These are phyloP conservation scores for Ptychoptera contaminata DNA, from an alignment of 2,888 invertebrate genomes.

Conservation along the genomic window DNA sequence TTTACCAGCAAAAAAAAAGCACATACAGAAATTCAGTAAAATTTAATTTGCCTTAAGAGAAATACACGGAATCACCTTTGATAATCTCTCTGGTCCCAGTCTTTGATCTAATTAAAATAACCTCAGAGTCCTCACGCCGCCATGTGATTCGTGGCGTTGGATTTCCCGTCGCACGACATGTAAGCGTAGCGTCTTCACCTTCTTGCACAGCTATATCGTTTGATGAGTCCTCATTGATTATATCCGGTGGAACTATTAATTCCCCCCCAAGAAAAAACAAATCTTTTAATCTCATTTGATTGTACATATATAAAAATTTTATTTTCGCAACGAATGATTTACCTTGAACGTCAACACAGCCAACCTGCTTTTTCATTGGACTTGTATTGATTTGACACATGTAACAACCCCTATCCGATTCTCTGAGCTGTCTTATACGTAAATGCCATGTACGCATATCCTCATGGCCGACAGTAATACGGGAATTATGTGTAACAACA, in stretches of 20 bases:
- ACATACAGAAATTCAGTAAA: no score
- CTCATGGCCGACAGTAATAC: slow-evolving; percentile 70
- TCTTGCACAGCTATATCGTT: slow-evolving; percentile 63
- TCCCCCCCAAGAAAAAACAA: no score
- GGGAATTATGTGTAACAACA: slow-evolving; percentile 68
- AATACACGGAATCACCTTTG: no score
- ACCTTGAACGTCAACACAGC: slow-evolving; percentile 81
- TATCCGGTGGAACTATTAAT: slow-evolving; percentile 57
- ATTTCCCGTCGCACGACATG: slow-evolving; percentile 66
- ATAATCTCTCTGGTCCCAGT: slow-evolving; percentile 28
- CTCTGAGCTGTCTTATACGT: slow-evolving; percentile 65
- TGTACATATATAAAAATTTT: no score
- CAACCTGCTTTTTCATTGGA: slow-evolving; percentile 72
- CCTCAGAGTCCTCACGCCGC: slow-evolving; percentile 60
- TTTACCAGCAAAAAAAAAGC: slow-evolving; percentile 5
- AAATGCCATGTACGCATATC: slow-evolving; percentile 73
- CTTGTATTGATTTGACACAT: slow-evolving; percentile 87
- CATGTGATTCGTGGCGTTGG: slow-evolving; percentile 65
- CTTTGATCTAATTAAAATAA: slow-evolving; percentile 41
- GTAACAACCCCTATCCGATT: slow-evolving; percentile 73
- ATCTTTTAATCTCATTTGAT: no score
- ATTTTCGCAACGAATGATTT: slow-evolving; percentile 28
- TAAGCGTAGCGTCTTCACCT: slow-evolving; percentile 57
- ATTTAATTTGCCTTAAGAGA: no score
- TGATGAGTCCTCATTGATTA: slow-evolving; percentile 57